Evolutionary conservation across 2,113 vertebrate genomes (phyloP), one percentile per base, ranked within the genome.

Genomic region (Carettochelys insculpta): DNA sequence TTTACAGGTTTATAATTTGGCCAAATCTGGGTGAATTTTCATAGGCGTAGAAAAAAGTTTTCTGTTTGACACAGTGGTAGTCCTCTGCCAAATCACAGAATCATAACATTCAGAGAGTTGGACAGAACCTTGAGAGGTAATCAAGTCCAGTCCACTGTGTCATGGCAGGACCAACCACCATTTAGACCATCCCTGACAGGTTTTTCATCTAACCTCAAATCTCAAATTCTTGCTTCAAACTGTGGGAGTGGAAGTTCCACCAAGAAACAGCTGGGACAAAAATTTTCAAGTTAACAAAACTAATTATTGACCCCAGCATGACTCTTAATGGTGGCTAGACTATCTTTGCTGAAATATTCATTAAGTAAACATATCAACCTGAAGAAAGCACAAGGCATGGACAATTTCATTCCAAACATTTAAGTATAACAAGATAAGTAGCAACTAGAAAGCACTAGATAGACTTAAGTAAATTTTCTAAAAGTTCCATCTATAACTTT

Each of bases 271-370:
- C 8, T 85, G 54, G 29, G 31, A 61, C n/a, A 84, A 79, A 68
- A 80, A 2, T 24, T 84, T 88, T 80, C 91, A 31, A 7, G 56
- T 71, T 1, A 61, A 34, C 80, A 86, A 85, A 83, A 24, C 11
- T 0, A 41, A 19, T 3, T 79, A 4, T 56, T 81, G 58, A 4
- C 1, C 31, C 6, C 54, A 41, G 12, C 11, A 14, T 5, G 9
- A n/a, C 80, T 95, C 16, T 82, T 65, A 87, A 80, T 52, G 52
- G 1, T 87, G 38, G 48, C 78, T 88, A 78, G 54, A 83, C 38
- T 5, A 11, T 22, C 83, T 24, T 29, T 65, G 1, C 24, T 58
- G 86, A 73, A 19, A 8, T 1, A 82, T 90, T 58, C 65, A 77
- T 84, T 89, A 82, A 87, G 71, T 52, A 78, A 52, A 38, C 6